Evolutionary conservation across 30 jellyfish, hydroid and myxozoan species (phyloP).

Genomic region (Turritopsis dohrnii): DNA sequence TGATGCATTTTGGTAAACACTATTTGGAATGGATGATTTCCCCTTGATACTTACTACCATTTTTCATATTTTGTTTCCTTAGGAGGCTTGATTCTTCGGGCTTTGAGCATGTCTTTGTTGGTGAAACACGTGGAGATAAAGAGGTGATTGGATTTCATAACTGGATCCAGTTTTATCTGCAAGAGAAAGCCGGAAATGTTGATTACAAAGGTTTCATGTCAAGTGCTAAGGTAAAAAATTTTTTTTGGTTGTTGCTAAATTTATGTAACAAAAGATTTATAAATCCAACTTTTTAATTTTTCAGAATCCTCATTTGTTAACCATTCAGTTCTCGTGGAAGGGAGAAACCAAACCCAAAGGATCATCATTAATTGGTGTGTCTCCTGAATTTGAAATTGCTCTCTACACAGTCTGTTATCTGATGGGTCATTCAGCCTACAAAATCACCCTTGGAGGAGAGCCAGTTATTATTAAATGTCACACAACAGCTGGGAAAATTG

Average conservation of each 20-base stretch:
- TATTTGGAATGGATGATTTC: too few species aligned
- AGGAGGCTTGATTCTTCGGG: slow-evolving; percentile 79
- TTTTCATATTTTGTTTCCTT: slow-evolving; percentile 2
- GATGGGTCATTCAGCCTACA: slow-evolving; percentile 43
- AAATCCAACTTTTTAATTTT: background rate
- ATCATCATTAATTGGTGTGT: slow-evolving; percentile 58
- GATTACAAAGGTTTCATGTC: slow-evolving; percentile 76
- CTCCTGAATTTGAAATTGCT: slow-evolving; percentile 89
- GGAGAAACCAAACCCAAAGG: slow-evolving; percentile 61
- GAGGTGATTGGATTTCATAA: slow-evolving; percentile 82
- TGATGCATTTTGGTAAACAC: too few species aligned
- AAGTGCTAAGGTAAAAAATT: slow-evolving; percentile 39
- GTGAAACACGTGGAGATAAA: slow-evolving; percentile 71
- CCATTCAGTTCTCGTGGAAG: slow-evolving; percentile 74
- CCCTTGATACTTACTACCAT: too few species aligned
- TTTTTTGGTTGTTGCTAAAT: background rate
- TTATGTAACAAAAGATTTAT: background rate
- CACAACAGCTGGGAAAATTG: slow-evolving; percentile 51
- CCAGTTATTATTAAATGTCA: slow-evolving; percentile 51
- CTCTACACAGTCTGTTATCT: slow-evolving; percentile 58
- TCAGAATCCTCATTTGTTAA: slow-evolving; percentile 47
- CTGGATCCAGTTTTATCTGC: slow-evolving; percentile 85
- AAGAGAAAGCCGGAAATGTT: slow-evolving; percentile 53
- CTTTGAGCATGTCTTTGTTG: slow-evolving; percentile 92
- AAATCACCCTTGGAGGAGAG: slow-evolving; percentile 34